Evolutionary conservation across 2,888 invertebrate genomes (phyloP), one percentile per base, ranked within the genome.

Genomic region (Timandra comae): DNA sequence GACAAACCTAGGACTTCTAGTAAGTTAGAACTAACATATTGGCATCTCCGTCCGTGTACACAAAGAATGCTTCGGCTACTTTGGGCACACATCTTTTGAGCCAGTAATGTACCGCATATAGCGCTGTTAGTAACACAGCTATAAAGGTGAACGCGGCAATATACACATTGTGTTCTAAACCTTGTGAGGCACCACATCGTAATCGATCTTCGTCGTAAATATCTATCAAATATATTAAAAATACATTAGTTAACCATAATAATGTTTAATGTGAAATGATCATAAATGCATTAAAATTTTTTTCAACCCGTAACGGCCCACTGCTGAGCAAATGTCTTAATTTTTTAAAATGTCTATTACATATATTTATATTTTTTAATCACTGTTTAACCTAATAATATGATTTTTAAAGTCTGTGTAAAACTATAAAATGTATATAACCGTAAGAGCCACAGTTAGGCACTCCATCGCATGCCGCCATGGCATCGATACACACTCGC

Each of bases 1-100:
- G n/a, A n/a, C n/a, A 7, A 24, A 12, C 7, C 21, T 13, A 6
- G 7, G 10, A 12, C 12, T 10, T 21, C 20, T 20, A 7, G 9
- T 21, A 25, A 21, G 4, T 8, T 33, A 12, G 11, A 9, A 54
- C 72, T 45, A 32, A 80, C 84, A 65, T 52, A 46, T 82, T 85
- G 45, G 82, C 82, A 33, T 67, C 61, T 27, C 73, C 64, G n/a
- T 79, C 67, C 1, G 67, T 67, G 45, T 78, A 84, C 5, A 84
- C 55, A 52, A 85, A 85, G 52, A 84, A 85, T 1, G 84, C 84
- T 3, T 77, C 67, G 0, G 84, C 80, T 1, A 84, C 82, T 41
- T 59, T 63, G 8, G 84, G 80, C 29, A 85, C 73, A 41, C 80
- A 84, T 46, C 78, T 61, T 38, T 64, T 67, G 6, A 84, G 61